Base-by-base conservation (phyloP, 2,113 vertebrate genomes). In the Cyrtonyx montezumae region DNA sequence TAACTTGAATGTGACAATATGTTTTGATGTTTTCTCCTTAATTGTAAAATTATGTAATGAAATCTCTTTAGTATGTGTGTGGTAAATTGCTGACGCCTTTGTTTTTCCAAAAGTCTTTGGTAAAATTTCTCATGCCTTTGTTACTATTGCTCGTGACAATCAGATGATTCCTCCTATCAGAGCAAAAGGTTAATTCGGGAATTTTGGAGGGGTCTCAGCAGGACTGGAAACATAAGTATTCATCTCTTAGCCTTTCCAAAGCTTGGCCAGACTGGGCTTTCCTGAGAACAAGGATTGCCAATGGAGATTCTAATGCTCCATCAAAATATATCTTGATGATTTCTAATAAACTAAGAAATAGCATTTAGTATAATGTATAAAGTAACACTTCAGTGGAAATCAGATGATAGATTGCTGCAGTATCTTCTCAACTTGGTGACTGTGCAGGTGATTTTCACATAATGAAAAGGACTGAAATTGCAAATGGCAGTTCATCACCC, bases 11-110 rank as follows among this genome's bases (percentile, higher is more conserved):
- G 96, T 97, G 96, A 97, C 96, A 98, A 97, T 91, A 83, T 91
- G 94, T 97, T 98, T 97, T 97, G 96, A 97, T 97, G 95, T 96
- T 97, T 98, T 96, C 85, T 93, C 92, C 93, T 96, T 97, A 97
- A 97, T 97, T 97, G 86, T 96, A 97, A 96, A 97, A 96, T 96
- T 92, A 96, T 97, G 95, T 97, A 96, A 97, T 85, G 79, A 92
- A 95, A 93, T 75, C 93, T 67, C 91, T 95, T 88, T 75, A 95
- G 92, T 79, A 46, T 90, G 89, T 96, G 95, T 97, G 96, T 94
- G 96, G 94, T 90, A 96, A 97, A 96, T 88, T 97, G 94, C 94
- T 88, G 94, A 96, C 95, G 66, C 53, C 85, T 84, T 88, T 96
- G 91, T 91, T 94, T 95, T 96, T 93, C 77, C 59, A 82, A 89